Percentiles rank a stretch among this genome's conserved stretches.
These are phyloP conservation scores for Neosalanx taihuensis DNA, from an alignment of 2,797 vertebrate genomes.

Conservation along the genomic window DNA sequence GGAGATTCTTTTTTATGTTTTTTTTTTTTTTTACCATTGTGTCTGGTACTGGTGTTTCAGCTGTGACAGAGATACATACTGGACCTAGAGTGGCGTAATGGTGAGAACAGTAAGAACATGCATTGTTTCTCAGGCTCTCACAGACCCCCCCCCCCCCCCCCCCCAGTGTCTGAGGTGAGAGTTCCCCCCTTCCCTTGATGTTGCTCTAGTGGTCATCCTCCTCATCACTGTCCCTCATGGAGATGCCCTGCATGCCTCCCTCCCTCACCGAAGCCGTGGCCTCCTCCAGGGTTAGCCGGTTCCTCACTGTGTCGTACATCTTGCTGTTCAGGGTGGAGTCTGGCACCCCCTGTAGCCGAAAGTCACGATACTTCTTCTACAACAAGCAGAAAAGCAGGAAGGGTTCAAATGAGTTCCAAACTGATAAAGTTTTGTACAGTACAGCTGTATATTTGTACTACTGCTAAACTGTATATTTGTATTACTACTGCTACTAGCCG, in stretches of 20 bases:
- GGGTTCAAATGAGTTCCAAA: not conserved
- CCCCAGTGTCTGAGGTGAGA: not conserved
- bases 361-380: constrained; percentile 98
- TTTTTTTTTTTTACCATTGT: constrained; percentile 58
- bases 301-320: constrained; percentile 97
- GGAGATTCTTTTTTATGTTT: constrained; percentile 15
- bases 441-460: no score
- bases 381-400: constrained; percentile 3
- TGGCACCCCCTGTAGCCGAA: constrained; percentile 96
- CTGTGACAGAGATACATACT: constrained; percentile 61
- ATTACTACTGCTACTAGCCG: no score
- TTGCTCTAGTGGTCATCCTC: constrained; percentile 66
- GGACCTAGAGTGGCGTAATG: constrained; percentile 75
- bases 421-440: not conserved
- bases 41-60: constrained; percentile 69
- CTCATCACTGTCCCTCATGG: constrained; percentile 98
- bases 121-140: constrained; percentile 70
- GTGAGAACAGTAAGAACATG: constrained; percentile 80
- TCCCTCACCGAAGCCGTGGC: constrained; percentile 93
- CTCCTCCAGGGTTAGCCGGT: constrained; percentile 94
- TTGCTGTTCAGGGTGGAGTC: constrained; percentile 98
- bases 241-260: constrained; percentile 95
- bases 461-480: no score
- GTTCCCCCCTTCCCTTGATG: constrained; percentile 16
- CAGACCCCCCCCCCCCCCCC: constrained; percentile 27